phyloP scores from a whole-genome alignment of 2,888 invertebrate genomes.

The Poecilobothrus nobilitatus region DNA sequence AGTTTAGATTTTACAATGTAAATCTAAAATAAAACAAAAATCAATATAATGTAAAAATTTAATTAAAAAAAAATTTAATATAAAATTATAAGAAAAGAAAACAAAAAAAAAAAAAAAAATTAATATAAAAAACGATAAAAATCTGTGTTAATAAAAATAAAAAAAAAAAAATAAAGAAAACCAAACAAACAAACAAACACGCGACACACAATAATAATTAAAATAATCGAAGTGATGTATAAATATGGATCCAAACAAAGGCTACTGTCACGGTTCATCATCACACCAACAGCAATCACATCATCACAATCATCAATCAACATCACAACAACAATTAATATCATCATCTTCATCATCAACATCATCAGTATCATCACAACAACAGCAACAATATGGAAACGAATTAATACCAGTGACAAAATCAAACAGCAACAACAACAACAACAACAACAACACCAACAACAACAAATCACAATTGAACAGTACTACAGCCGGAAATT shows the following conservation, averaged over 20 bases:
- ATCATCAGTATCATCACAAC: constrained; percentile 27
- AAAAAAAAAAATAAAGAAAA: not conserved
- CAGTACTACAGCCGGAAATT: constrained; percentile 33
- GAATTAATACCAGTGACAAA: constrained; percentile 23
- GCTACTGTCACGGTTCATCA: constrained; percentile 33
- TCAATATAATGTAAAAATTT: too few relatives aligned
- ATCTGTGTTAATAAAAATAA: not conserved
- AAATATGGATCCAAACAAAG: constrained; percentile 37
- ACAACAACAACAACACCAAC: constrained; percentile 22
- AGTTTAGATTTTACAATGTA: too few relatives aligned
- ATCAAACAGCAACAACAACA: constrained; percentile 26
- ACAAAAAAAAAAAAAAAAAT: not conserved
- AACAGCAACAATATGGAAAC: constrained; percentile 21
- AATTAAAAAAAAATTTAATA: too few relatives aligned
- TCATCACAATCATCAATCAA: constrained; percentile 28
- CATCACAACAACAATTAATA: constrained; percentile 23
- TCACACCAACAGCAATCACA: constrained; percentile 27
- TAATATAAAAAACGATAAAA: not conserved
- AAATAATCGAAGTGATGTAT: constrained; percentile 9
- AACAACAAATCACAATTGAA: constrained; percentile 29
- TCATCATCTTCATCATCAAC: constrained; percentile 29
- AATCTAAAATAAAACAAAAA: too few relatives aligned
- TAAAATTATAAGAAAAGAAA: too few relatives aligned
- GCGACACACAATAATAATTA: not conserved
- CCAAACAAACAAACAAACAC: not conserved